Conservation (phyloP, 2,797 vertebrate genomes). For the Hemitrygon akajei region DNA sequence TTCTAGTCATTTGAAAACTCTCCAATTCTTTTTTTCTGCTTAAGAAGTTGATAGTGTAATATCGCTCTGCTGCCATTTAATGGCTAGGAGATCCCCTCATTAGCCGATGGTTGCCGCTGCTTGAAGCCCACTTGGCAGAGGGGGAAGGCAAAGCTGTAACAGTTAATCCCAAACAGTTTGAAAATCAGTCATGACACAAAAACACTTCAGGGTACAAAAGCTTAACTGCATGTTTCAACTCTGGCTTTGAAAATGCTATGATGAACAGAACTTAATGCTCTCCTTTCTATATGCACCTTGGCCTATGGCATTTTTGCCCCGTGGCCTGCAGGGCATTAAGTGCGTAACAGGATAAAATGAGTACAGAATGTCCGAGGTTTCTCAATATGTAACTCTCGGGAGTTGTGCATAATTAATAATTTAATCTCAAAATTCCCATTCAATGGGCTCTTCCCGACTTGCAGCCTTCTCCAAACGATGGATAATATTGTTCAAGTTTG, state of each 20-base stretch:
- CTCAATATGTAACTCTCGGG: slow-evolving; percentile 43
- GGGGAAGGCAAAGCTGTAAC: slow-evolving; percentile 90
- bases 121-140: slow-evolving; percentile 70
- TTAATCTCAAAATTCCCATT: slow-evolving; percentile 81
- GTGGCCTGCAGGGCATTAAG: slow-evolving; percentile 93
- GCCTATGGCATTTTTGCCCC: slow-evolving; percentile 82
- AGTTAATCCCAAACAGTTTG: slow-evolving; percentile 92
- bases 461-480: slow-evolving; percentile 97
- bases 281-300: slow-evolving; percentile 82
- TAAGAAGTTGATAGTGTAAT: slow-evolving; percentile 85
- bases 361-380: slow-evolving; percentile 55
- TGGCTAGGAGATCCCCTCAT: slow-evolving; percentile 70
- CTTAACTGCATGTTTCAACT: slow-evolving; percentile 72
- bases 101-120: slow-evolving; percentile 37
- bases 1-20: slow-evolving; percentile 56
- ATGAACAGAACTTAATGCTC: slow-evolving; percentile 71
- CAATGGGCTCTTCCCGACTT: slow-evolving; percentile 85
- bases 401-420: slow-evolving; percentile 58
- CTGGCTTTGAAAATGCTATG: slow-evolving; percentile 69
- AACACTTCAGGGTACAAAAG: slow-evolving; percentile 85
- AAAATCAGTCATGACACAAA: slow-evolving; percentile 92
- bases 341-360: slow-evolving; percentile 80
- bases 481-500: slow-evolving; percentile 99
- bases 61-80: slow-evolving; percentile 93
- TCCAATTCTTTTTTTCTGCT: slow-evolving; percentile 77